Percentiles rank a stretch among this genome's conserved stretches.
Conservation (phyloP, 1,140 invertebrate genomes). For the Drosophila prosaltans region DNA sequence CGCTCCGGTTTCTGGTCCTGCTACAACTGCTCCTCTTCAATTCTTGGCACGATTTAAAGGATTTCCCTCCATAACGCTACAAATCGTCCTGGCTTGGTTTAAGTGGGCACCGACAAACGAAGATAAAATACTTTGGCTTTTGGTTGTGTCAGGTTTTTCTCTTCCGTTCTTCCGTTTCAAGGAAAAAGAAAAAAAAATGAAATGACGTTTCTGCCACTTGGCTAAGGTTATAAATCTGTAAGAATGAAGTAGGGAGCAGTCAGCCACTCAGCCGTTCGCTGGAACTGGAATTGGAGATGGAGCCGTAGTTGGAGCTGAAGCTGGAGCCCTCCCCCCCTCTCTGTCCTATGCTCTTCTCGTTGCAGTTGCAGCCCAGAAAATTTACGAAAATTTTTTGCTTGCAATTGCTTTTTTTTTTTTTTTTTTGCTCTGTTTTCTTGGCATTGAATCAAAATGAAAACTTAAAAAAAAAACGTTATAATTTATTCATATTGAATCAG, state of each 20-base stretch:
- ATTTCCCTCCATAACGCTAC: background rate
- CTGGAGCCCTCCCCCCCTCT: too few species aligned
- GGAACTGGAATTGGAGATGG: too few species aligned
- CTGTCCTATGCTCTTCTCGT: background rate
- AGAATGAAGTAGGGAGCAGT: constrained; percentile 17
- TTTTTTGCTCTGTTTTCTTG: background rate
- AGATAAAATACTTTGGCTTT: constrained; percentile 62
- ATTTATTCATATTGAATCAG: background rate
- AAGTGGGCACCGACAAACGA: constrained; percentile 32
- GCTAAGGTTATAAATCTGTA: constrained; percentile 53
- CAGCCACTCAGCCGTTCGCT: constrained; percentile 58
- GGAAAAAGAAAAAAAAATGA: background rate
- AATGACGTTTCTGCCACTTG: constrained; percentile 11
- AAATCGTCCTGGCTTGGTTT: constrained; percentile 7
- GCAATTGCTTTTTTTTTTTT: background rate
- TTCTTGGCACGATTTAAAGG: constrained; percentile 5
- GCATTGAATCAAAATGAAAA: background rate
- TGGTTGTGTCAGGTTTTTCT: constrained; percentile 38
- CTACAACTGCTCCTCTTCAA: background rate
- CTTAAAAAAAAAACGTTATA: background rate
- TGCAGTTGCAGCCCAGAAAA: constrained; percentile 61
- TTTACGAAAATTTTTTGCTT: constrained; percentile 49
- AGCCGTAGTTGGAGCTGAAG: too few species aligned
- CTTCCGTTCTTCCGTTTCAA: background rate
- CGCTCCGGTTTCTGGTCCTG: background rate